Percentiles rank a stretch among this genome's conserved stretches.
Evolutionary conservation across 30 jellyfish, hydroid and myxozoan genomes (phyloP).

Genomic region (Nemopilema nomurai): DNA sequence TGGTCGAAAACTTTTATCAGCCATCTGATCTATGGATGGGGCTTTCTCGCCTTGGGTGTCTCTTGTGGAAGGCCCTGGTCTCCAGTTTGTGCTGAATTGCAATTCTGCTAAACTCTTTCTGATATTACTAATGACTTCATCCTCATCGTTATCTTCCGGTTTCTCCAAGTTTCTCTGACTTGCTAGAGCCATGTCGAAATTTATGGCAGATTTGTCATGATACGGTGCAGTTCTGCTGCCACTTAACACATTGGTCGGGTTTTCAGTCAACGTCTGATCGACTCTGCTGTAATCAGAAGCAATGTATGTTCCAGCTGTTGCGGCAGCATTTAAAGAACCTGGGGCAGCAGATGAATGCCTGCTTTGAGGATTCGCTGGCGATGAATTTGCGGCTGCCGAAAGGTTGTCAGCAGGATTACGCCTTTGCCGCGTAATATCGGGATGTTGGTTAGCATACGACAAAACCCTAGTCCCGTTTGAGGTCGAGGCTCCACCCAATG

Average conservation of each 20-base stretch:
- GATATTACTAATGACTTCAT: conserved; percentile 48
- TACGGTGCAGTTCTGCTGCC: conserved; percentile 2
- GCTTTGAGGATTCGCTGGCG: background rate
- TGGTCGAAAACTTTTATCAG: conserved; percentile 38
- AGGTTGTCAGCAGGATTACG: background rate
- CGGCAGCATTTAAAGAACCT: background rate
- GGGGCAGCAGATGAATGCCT: background rate
- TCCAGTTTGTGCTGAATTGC: conserved; percentile 52
- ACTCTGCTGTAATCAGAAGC: background rate
- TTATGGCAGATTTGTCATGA: conserved; percentile 14
- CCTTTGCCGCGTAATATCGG: background rate
- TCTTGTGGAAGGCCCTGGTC: conserved; percentile 27
- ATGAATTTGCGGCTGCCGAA: background rate
- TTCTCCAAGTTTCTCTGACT: background rate
- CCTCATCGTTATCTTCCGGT: conserved; percentile 46
- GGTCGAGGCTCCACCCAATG: background rate
- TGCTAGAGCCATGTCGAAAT: conserved; percentile 12
- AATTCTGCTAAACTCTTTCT: conserved; percentile 76
- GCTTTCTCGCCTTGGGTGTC: background rate
- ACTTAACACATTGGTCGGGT: background rate
- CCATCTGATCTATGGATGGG: background rate
- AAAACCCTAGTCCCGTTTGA: background rate
- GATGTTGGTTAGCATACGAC: background rate
- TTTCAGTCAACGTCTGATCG: background rate
- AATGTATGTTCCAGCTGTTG: background rate